Evolutionary conservation across 2,888 invertebrate genomes (phyloP), one percentile per base, ranked within the genome.

Genomic region (Acanthosoma haemorrhoidale): DNA sequence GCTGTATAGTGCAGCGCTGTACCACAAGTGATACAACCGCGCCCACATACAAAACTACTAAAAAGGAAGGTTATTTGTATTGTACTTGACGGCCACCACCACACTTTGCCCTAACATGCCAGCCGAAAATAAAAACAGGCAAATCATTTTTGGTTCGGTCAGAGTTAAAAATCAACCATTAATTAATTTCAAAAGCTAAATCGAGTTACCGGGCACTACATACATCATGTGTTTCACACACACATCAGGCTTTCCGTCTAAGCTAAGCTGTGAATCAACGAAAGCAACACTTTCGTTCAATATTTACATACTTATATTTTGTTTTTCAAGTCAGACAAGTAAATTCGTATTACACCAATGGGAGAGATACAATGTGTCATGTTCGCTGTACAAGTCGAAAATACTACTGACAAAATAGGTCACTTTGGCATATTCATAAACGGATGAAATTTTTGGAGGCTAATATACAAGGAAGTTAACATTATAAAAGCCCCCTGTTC

Each of bases 261-360:
- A 73, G 73, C 73, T 73, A 73, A 73, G 73, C 74, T 70, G 73
- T 73, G 72, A 74, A 71, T 71, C n/a, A 72, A 71, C 69, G 69
- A 72, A 74, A 73, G 71, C 70, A 67, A 73, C 70, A 70, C 34
- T 69, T 59, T 72, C 63, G 61, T 63, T 59, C 58, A 69, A 70
- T 72, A 72, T 70, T 32, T 72, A 72, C 68, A 71, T 21, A 71
- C 64, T 39, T 59, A 39, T 25, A 8, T 15, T n/a, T n/a, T n/a
- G 4, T 29, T 63, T 29, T 66, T 31, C 16, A 71, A 71, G 69
- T 68, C 71, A 69, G 71, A 69, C 69, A 72, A 66, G 71, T 63
- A 68, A 6, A 25, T 25, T 51, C 25, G 29, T 5, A 43, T 43
- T 4, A n/a, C 4, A 43, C 13, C 18, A 1, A 11, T n/a, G n/a